Percentiles rank a stretch among this genome's conserved stretches.
Evolutionary conservation across 2,113 vertebrate genomes (phyloP).

Genomic region (Protobothrops mucrosquamatus): DNA sequence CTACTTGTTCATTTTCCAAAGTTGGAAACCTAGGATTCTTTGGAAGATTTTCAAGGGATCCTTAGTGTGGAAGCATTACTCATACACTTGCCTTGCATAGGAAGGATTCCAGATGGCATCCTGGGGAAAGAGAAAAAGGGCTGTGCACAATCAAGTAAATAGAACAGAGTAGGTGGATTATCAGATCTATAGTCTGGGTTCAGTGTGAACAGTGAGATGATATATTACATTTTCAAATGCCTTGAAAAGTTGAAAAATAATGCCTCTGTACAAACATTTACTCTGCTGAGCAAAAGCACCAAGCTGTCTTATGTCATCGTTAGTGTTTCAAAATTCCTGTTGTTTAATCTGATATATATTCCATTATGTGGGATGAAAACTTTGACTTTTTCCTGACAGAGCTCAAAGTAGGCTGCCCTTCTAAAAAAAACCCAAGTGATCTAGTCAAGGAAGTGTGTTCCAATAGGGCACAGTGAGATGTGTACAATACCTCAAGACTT

Average conservation of each 20-base stretch:
- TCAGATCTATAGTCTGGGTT: neutral
- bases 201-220: neutral
- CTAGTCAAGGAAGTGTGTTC: neutral
- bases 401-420: neutral
- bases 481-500: slow-evolving; percentile 4
- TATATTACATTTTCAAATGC: neutral
- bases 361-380: neutral
- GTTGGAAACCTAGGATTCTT: neutral
- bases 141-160: neutral
- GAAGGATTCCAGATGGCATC: neutral
- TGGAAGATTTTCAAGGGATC: neutral
- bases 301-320: neutral
- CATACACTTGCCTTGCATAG: neutral
- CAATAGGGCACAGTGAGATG: neutral
- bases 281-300: neutral
- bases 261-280: neutral
- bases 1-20: neutral
- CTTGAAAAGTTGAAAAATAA: neutral
- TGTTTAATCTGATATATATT: neutral
- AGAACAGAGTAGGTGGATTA: neutral
- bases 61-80: neutral
- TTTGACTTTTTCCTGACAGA: neutral
- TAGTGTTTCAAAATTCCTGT: neutral
- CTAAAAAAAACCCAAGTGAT: neutral
- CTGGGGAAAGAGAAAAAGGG: neutral